Evolutionary conservation across 2,888 invertebrate genomes (phyloP).

Genomic region (Alloplasta piceator): DNA sequence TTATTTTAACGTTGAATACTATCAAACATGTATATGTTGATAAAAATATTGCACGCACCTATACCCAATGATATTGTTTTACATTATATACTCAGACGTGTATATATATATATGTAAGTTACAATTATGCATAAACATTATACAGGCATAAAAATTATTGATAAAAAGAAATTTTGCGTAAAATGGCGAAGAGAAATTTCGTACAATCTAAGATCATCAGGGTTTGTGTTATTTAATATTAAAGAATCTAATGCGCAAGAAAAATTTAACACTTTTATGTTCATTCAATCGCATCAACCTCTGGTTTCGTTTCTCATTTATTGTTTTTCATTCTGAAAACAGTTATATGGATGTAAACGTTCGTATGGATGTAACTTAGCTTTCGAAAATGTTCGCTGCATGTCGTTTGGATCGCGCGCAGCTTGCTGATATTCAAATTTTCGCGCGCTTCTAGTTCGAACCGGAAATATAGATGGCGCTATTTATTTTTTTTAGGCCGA

Average conservation of each 20-base stretch:
- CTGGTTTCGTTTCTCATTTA: neutral
- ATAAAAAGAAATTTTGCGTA: neutral
- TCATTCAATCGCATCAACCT: neutral
- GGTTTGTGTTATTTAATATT: constrained; percentile 26
- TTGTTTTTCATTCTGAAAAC: neutral
- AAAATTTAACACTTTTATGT: constrained; percentile 9
- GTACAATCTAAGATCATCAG: constrained; percentile 18
- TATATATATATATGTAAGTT: no score
- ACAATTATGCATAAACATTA: constrained; percentile 35
- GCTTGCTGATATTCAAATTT: neutral
- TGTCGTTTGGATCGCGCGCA: neutral
- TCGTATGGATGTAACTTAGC: neutral
- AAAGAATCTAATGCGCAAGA: constrained; percentile 1
- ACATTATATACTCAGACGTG: constrained; percentile 33
- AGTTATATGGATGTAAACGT: neutral
- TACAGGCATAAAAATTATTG: constrained; percentile 14
- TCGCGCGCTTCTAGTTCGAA: neutral
- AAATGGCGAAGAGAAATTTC: constrained; percentile 20
- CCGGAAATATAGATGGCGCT: neutral
- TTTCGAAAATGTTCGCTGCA: neutral
- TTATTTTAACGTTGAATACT: constrained; percentile 54
- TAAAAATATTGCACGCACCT: constrained; percentile 34
- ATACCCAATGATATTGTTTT: constrained; percentile 56
- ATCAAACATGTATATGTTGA: constrained; percentile 37
- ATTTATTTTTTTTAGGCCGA: neutral